Conservation (phyloP, 2,888 invertebrate genomes). For the Hirtodrosophila trivittata region DNA sequence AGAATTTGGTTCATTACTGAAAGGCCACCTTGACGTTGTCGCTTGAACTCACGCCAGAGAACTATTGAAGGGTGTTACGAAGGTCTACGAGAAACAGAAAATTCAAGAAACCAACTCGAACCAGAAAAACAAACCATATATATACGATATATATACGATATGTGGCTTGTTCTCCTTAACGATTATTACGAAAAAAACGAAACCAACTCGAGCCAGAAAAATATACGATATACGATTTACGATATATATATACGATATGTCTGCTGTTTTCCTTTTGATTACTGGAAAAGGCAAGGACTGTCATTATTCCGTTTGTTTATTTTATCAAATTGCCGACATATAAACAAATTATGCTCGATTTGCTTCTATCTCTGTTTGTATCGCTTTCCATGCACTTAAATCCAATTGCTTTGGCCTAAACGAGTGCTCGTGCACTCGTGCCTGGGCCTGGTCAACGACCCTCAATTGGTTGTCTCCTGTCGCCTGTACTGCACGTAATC, state of each 20-base stretch:
- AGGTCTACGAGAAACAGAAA: constrained; percentile 42
- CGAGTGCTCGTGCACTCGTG: no score
- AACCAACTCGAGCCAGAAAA: neutral
- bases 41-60: constrained; percentile 73
- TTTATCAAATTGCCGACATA: constrained; percentile 35
- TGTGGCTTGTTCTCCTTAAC: constrained; percentile 20
- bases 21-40: constrained; percentile 74
- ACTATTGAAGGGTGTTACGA: constrained; percentile 71
- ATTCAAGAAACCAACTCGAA: neutral
- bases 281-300: no score
- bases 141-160: neutral
- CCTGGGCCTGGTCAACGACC: constrained; percentile 19
- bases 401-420: no score
- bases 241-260: neutral
- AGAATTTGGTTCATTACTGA: constrained; percentile 76
- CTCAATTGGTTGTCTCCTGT: constrained; percentile 18
- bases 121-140: neutral
- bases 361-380: constrained; percentile 22
- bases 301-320: no score
- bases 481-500: neutral
- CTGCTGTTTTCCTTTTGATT: constrained; percentile 34
- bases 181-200: neutral
- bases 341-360: constrained; percentile 46
- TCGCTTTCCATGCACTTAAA: no score
- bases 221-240: neutral